Evolutionary conservation across 2,797 vertebrate genomes (phyloP).

Genomic region (Manis crassicaudata): DNA sequence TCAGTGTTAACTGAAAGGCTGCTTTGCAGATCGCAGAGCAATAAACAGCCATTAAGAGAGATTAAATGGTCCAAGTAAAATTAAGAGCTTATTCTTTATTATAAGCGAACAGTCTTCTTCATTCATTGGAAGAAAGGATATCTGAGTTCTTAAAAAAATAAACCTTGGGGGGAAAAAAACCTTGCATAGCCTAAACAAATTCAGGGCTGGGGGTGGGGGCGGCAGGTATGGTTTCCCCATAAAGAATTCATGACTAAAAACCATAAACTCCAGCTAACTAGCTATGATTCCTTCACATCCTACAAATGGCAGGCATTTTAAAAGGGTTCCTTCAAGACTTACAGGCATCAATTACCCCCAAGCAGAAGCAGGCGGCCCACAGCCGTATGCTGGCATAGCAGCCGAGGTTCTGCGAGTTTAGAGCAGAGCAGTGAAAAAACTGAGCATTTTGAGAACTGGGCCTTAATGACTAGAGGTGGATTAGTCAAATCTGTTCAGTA

Average conservation of each 20-base stretch:
- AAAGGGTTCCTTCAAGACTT: constrained; percentile 71
- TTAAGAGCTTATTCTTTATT: constrained; percentile 60
- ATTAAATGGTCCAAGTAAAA: constrained; percentile 82
- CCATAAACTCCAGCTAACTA: constrained; percentile 49
- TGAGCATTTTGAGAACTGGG: constrained; percentile 77
- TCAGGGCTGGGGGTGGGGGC: not conserved
- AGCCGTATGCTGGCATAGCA: constrained; percentile 58
- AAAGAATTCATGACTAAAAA: constrained; percentile 40
- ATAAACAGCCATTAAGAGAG: constrained; percentile 83
- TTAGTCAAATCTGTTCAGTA: constrained; percentile 83
- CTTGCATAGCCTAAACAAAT: constrained; percentile 5
- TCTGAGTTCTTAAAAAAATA: constrained; percentile 49
- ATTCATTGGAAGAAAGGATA: constrained; percentile 49
- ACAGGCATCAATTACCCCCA: constrained; percentile 78
- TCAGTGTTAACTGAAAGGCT: constrained; percentile 79
- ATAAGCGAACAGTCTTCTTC: constrained; percentile 42
- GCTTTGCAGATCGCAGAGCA: constrained; percentile 81
- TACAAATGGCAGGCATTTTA: constrained; percentile 71
- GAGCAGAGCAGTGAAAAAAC: constrained; percentile 73
- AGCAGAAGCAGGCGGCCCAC: constrained; percentile 68
- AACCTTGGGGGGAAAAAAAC: not conserved
- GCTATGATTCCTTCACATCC: constrained; percentile 38
- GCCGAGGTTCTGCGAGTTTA: constrained; percentile 71
- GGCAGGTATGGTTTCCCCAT: constrained; percentile 30
- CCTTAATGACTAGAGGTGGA: constrained; percentile 80